Conservation (phyloP, 2,888 invertebrate species). For the Amorpha juglandis region DNA sequence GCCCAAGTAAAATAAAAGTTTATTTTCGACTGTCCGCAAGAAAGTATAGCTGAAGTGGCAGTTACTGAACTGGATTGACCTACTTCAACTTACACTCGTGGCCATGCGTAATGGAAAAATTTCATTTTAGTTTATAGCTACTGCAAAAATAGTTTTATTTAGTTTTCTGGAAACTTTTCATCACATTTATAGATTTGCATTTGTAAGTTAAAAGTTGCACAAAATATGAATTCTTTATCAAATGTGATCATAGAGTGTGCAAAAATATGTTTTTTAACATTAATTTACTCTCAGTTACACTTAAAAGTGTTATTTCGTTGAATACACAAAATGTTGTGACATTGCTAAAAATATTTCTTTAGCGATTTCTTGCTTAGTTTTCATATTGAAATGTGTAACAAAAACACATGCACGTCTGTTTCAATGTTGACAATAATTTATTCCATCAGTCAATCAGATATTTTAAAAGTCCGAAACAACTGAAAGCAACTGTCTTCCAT, state of each 20-base stretch:
- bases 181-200: neutral
- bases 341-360: neutral
- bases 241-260: neutral
- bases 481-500: conserved; percentile 4
- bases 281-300: neutral
- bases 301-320: neutral
- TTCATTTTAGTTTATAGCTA: conserved; percentile 12
- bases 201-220: neutral
- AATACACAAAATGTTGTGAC: neutral
- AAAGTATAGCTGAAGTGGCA: conserved; percentile 25
- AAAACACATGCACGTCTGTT: no score
- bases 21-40: conserved; percentile 22
- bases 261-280: no score
- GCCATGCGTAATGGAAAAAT: conserved; percentile 16
- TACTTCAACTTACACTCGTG: conserved; percentile 29
- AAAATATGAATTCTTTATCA: neutral
- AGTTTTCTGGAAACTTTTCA: neutral
- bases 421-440: no score
- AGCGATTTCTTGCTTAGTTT: neutral
- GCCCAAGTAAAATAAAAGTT: conserved; percentile 22
- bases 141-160: neutral
- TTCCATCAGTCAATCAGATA: neutral
- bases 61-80: conserved; percentile 26
- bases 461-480: neutral
- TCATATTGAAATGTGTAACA: neutral